Percentiles rank a stretch among this genome's conserved stretches.
Evolutionary conservation across 23 tunicate species (phyloP).

Genomic region (Halocynthia aurantium): DNA sequence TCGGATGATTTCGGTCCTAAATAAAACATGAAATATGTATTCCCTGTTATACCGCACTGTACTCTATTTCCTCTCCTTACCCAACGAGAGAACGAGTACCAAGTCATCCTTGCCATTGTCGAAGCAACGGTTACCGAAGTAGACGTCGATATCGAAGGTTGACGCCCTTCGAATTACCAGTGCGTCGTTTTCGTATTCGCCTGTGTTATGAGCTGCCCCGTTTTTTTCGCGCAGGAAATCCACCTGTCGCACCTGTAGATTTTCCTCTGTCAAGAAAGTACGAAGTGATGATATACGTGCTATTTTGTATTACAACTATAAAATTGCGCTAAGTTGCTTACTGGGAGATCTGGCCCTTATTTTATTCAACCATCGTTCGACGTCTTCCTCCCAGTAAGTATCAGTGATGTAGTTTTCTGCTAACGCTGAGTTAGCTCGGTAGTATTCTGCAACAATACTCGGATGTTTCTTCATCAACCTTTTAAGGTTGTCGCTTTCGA

Average conservation of each 20-base stretch:
- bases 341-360: conserved; percentile 19
- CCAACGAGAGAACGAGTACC: conserved; percentile 42
- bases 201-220: conserved; percentile 28
- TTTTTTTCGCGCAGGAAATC: conserved; percentile 57
- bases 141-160: conserved; percentile 25
- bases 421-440: no score
- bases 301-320: not conserved
- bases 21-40: not conserved
- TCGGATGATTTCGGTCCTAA: conserved; percentile 13
- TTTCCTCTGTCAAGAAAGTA: conserved; percentile 30
- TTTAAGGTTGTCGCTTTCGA: no score
- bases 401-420: conserved; percentile 40
- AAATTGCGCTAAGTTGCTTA: not conserved
- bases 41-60: no score
- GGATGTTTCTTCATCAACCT: no score
- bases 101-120: conserved; percentile 33
- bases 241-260: conserved; percentile 32
- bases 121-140: conserved; percentile 52
- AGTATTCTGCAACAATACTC: no score
- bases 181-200: conserved; percentile 42
- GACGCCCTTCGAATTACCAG: conserved; percentile 64
- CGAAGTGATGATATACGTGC: not conserved
- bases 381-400: conserved; percentile 48
- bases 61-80: conserved; percentile 10
- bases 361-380: conserved; percentile 42